A percentile compares a stretch with the other conserved stretches of the same genome.
phyloP scores from a whole-genome alignment of 2,797 vertebrate species.

The Myripristis jacobus region DNA sequence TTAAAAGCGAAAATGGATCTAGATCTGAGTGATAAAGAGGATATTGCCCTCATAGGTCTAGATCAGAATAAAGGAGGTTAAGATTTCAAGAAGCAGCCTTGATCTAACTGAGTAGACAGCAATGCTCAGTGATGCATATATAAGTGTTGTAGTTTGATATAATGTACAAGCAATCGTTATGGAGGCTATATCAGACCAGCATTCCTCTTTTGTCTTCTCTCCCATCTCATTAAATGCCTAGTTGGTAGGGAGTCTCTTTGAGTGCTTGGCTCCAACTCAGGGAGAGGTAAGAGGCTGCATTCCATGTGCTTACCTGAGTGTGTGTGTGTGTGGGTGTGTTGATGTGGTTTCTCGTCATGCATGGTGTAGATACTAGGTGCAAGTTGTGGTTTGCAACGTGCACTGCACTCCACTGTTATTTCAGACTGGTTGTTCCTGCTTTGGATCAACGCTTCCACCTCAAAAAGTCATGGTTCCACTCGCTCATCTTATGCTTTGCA shows the following conservation, averaged over 20 bases:
- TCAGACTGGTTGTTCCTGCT: constrained; percentile 52
- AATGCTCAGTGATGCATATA: constrained; percentile 40
- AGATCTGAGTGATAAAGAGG: constrained; percentile 37
- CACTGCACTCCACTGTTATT: constrained; percentile 25
- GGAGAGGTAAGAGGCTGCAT: constrained; percentile 85
- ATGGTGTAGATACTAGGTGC: constrained; percentile 59
- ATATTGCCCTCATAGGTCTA: constrained; percentile 47
- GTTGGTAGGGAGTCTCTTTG: constrained; percentile 86
- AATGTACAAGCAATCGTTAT: constrained; percentile 9
- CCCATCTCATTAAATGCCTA: constrained; percentile 84
- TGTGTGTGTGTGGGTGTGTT: constrained; percentile 35
- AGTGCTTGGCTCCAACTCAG: constrained; percentile 83
- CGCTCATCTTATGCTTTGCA: constrained; percentile 62
- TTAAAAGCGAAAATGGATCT: constrained; percentile 47
- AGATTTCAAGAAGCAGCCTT: constrained; percentile 40
- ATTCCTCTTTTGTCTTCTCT: constrained; percentile 79
- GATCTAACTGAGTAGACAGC: constrained; percentile 45
- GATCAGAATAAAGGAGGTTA: constrained; percentile 50
- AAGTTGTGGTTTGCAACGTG: constrained; percentile 39
- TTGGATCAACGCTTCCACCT: constrained; percentile 47
- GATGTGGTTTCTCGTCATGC: constrained; percentile 59
- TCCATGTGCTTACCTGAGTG: constrained; percentile 60
- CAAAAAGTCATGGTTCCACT: constrained; percentile 43
- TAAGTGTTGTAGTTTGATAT: constrained; percentile 60
- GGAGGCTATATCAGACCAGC: constrained; percentile 68